Percentiles rank a stretch among this genome's conserved stretches.
These are phyloP conservation scores for Orycteropus afer DNA, from an alignment of 2,113 vertebrate species.

Conservation along the genomic window DNA sequence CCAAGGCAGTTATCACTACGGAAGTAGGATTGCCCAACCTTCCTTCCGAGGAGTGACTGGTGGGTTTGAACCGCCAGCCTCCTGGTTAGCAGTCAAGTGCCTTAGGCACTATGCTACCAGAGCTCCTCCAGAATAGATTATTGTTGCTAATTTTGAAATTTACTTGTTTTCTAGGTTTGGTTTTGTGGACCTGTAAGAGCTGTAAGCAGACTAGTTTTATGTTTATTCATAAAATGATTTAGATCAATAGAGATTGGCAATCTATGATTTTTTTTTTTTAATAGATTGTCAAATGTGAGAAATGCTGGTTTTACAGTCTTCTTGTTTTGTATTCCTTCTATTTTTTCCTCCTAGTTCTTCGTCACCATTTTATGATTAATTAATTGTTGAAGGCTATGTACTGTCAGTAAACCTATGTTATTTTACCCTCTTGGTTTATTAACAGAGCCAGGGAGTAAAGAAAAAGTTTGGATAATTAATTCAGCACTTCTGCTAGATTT, in stretches of 20 bases:
- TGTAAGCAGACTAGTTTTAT: background rate
- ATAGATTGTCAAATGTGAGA: background rate
- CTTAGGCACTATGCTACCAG: no score
- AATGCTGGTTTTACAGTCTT: background rate
- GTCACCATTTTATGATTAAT: background rate
- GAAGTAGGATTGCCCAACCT: no score
- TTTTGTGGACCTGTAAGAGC: background rate
- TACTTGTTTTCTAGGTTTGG: background rate
- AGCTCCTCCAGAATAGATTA: no score
- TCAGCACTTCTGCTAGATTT: background rate
- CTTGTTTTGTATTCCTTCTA: background rate
- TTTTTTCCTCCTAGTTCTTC: background rate
- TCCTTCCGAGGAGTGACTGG: no score
- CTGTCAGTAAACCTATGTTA: background rate
- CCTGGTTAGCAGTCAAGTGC: no score
- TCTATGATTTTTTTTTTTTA: slow-evolving; percentile 15
- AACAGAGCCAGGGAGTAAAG: background rate
- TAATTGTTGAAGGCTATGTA: background rate
- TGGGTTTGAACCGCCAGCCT: no score
- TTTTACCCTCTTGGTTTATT: background rate
- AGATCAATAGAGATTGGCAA: background rate
- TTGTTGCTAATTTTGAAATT: background rate
- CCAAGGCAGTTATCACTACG: no score
- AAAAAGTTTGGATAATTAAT: background rate
- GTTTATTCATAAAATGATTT: slow-evolving; percentile 33